phyloP scores from a whole-genome alignment of 2,888 invertebrate genomes.

The Drosophila melanosoma region DNA sequence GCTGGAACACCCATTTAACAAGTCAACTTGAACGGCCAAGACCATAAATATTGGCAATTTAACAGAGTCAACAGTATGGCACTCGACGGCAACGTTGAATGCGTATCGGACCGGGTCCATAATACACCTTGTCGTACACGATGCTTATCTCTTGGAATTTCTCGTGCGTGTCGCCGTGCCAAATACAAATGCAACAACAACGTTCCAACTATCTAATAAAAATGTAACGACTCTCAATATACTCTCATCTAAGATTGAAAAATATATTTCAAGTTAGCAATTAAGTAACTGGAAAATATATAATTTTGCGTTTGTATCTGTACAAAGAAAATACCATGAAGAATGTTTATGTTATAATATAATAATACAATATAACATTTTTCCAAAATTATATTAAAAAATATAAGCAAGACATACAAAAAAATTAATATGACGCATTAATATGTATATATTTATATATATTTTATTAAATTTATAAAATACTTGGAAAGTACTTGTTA shows the following conservation, averaged over 20 bases:
- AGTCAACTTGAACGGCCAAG: slow-evolving; percentile 84
- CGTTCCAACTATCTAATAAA: not conserved
- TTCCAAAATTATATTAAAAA: too few species aligned
- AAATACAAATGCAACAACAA: slow-evolving; percentile 60
- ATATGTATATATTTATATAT: too few species aligned
- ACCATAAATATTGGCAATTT: slow-evolving; percentile 84
- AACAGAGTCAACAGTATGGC: slow-evolving; percentile 82
- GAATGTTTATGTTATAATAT: too few species aligned
- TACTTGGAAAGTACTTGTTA: not conserved
- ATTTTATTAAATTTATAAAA: too few species aligned
- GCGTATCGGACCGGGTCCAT: slow-evolving; percentile 72
- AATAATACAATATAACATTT: too few species aligned
- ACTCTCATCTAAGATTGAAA: slow-evolving; percentile 6
- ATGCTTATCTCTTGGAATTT: slow-evolving; percentile 84
- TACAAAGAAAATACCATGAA: too few species aligned
- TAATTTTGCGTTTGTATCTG: too few species aligned
- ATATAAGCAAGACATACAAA: too few species aligned
- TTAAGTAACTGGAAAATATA: not conserved
- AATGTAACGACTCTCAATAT: slow-evolving; percentile 18
- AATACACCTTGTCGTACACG: slow-evolving; percentile 85
- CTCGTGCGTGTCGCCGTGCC: slow-evolving; percentile 81
- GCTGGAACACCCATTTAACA: slow-evolving; percentile 84
- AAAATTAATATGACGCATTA: too few species aligned
- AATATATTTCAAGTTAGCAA: not conserved
- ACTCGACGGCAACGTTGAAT: slow-evolving; percentile 58